These are phyloP conservation scores for Eidolon helvum DNA, from an alignment of 2,113 vertebrate species.

Conservation along the genomic window DNA sequence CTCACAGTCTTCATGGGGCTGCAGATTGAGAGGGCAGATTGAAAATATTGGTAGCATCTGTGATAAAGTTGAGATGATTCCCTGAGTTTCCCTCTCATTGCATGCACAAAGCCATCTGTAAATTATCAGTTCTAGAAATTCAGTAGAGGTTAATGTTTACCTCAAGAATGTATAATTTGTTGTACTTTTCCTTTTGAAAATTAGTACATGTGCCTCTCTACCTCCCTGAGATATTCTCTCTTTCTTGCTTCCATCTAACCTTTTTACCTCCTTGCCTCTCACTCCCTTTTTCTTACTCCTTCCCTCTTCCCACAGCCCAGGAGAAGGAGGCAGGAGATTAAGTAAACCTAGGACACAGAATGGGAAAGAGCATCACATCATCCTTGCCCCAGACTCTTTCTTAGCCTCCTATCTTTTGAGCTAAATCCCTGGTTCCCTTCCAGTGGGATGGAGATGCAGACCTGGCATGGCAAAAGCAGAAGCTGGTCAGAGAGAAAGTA, in stretches of 20 bases:
- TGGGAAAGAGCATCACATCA: not conserved
- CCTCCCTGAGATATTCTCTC: not conserved
- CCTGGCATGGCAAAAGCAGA: not conserved
- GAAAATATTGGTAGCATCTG: conserved; percentile 13
- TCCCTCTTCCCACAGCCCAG: not conserved
- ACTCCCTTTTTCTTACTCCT: not conserved
- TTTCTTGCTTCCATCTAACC: not conserved
- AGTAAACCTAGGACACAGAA: not conserved
- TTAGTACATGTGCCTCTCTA: not conserved
- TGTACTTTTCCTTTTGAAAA: not conserved
- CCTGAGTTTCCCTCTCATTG: conserved; percentile 6
- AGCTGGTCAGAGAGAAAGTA: not conserved
- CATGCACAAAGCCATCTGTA: not conserved
- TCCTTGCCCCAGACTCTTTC: not conserved
- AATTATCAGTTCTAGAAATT: not conserved
- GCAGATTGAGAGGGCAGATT: not conserved
- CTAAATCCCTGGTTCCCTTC: not conserved
- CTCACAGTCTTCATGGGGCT: rapidly evolving
- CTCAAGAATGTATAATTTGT: not conserved
- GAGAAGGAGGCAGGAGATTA: not conserved
- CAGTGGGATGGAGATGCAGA: not conserved
- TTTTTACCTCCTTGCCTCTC: not conserved
- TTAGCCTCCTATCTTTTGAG: not conserved
- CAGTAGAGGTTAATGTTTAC: not conserved
- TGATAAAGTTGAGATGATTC: not conserved